Conservation (phyloP, 2,888 invertebrate species). For the Amphipoea lucens region DNA sequence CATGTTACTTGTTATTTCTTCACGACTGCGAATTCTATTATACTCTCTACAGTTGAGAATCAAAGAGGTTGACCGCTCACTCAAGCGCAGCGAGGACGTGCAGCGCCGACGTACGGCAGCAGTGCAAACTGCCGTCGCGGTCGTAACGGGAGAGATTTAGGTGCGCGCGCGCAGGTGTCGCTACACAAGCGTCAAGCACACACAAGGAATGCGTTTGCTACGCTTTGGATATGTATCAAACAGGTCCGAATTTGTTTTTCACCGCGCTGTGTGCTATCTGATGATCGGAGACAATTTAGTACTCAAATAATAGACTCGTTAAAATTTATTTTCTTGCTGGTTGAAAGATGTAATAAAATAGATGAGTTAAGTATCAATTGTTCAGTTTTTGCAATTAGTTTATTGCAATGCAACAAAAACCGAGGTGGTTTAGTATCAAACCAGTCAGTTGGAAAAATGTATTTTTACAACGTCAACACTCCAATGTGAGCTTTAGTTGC, state of each 20-base stretch:
- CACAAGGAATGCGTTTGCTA: constrained; percentile 51
- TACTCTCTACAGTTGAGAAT: constrained; percentile 7
- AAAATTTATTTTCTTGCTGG: constrained; percentile 3
- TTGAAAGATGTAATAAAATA: constrained; percentile 24
- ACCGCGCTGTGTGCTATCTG: constrained; percentile 22
- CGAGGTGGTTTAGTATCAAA: constrained; percentile 14
- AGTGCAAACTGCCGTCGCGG: constrained; percentile 56
- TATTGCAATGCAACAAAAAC: constrained; percentile 31
- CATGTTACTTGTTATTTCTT: neutral
- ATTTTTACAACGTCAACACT: constrained; percentile 24
- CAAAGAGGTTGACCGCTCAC: constrained; percentile 53
- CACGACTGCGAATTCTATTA: constrained; percentile 5
- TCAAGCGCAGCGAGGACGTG: constrained; percentile 44
- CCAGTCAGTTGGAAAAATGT: constrained; percentile 23
- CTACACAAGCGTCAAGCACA: constrained; percentile 12
- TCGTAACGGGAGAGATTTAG: constrained; percentile 67
- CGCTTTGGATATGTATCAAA: constrained; percentile 58
- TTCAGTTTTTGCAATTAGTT: constrained; percentile 31
- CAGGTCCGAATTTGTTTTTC: constrained; percentile 45
- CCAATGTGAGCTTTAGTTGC: constrained; percentile 10
- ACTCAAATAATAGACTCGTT: constrained; percentile 28
- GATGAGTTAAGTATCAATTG: constrained; percentile 35
- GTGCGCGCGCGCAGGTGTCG: constrained; percentile 67
- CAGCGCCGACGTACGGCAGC: constrained; percentile 37
- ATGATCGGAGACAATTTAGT: constrained; percentile 13